These are phyloP conservation scores for Gambelia wislizenii DNA, from an alignment of 2,797 vertebrate genomes.

Conservation along the genomic window DNA sequence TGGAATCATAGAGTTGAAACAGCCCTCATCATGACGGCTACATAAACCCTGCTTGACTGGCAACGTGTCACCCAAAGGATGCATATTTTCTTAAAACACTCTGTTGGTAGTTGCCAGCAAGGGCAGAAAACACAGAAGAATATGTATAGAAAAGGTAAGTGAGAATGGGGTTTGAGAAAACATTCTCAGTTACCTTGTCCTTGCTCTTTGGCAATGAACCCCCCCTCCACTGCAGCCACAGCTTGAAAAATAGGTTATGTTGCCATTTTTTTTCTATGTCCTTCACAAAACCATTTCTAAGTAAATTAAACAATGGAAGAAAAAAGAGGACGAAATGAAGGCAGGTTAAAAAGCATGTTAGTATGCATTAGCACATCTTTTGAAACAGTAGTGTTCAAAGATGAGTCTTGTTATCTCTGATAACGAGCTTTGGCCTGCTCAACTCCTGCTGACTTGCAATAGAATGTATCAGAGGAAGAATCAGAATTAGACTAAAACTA, in stretches of 20 bases:
- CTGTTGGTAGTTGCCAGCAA: neutral
- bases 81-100: neutral
- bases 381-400: neutral
- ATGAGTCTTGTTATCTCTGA: neutral
- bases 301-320: neutral
- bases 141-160: too few species aligned
- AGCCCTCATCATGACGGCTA: too few species aligned
- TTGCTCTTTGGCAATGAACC: neutral
- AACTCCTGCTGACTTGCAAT: rapidly evolving
- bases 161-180: too few species aligned
- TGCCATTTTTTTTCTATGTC: neutral
- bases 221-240: neutral
- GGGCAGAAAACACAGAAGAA: neutral
- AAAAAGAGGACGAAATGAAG: neutral
- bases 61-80: neutral
- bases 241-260: neutral
- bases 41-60: neutral
- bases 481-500: neutral
- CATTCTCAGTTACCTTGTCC: neutral
- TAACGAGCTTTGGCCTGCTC: neutral
- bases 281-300: neutral
- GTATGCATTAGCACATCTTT: neutral
- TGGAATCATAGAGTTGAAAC: too few species aligned
- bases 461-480: neutral
- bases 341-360: neutral